Conservation (phyloP, 2,113 vertebrate genomes). For the Polyodon spathula region DNA sequence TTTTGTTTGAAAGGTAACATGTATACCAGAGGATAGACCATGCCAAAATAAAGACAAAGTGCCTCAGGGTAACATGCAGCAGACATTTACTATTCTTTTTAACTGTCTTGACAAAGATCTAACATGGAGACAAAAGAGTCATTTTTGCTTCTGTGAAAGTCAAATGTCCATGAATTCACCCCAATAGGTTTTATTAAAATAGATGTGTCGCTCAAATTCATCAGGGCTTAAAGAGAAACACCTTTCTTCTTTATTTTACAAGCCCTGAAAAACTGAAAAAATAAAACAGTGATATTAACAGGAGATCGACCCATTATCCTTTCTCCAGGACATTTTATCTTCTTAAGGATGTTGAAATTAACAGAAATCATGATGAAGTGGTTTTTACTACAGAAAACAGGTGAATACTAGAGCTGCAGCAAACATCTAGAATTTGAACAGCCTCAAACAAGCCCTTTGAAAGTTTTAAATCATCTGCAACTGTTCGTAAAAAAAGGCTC, state of each 20-base stretch:
- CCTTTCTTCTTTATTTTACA: neutral
- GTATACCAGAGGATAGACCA: constrained; percentile 51
- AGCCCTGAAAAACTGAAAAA: no score
- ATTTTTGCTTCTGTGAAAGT: constrained; percentile 23
- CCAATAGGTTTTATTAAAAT: neutral
- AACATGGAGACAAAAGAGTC: constrained; percentile 49
- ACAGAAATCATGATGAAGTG: no score
- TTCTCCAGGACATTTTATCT: no score
- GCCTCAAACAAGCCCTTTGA: no score
- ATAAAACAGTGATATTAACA: no score
- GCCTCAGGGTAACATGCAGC: constrained; percentile 57
- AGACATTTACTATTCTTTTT: constrained; percentile 58
- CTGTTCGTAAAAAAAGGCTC: no score
- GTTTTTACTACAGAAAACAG: no score
- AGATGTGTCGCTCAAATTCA: neutral
- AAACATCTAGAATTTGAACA: no score
- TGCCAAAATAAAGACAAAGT: constrained; percentile 50
- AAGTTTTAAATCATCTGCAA: no score
- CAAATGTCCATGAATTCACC: neutral
- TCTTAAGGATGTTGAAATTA: no score
- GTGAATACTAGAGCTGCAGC: no score
- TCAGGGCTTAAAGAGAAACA: constrained; percentile 1
- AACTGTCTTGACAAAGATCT: constrained; percentile 49
- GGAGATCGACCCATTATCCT: no score
- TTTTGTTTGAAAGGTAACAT: constrained; percentile 69